Conservation (phyloP, 2,797 vertebrate species). For the Anguilla pacifica region DNA sequence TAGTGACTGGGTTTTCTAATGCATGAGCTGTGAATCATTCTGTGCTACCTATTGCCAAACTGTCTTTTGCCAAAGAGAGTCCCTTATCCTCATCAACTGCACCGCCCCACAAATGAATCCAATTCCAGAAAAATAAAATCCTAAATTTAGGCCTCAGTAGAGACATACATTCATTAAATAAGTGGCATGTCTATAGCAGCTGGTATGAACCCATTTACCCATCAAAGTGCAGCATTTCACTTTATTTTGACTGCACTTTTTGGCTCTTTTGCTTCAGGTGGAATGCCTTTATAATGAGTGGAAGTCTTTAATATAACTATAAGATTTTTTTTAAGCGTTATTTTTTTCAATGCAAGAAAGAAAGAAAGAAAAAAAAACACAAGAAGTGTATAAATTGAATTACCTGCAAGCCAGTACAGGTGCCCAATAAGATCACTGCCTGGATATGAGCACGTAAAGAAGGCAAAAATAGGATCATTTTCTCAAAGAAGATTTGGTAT, state of each 20-base stretch:
- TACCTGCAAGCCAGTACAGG: no score
- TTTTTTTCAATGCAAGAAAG: neutral
- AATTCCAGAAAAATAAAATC: constrained; percentile 13
- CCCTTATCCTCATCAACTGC: neutral
- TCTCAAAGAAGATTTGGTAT: neutral
- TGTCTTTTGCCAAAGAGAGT: neutral
- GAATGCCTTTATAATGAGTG: neutral
- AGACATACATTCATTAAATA: neutral
- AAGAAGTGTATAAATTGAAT: neutral
- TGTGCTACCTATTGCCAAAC: neutral
- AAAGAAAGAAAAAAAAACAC: neutral
- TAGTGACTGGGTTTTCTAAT: neutral
- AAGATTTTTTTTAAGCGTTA: neutral
- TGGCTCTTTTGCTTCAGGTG: neutral
- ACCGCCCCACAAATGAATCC: neutral
- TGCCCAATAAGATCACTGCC: neutral
- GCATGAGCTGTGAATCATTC: neutral
- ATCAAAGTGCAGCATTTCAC: neutral
- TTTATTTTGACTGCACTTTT: neutral
- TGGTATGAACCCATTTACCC: neutral
- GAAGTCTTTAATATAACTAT: neutral
- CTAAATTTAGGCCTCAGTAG: neutral
- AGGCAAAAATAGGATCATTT: neutral
- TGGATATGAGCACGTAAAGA: neutral
- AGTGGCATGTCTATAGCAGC: neutral